Conservation (phyloP, 2,797 vertebrate species). For the Sebastes baramenuke region DNA sequence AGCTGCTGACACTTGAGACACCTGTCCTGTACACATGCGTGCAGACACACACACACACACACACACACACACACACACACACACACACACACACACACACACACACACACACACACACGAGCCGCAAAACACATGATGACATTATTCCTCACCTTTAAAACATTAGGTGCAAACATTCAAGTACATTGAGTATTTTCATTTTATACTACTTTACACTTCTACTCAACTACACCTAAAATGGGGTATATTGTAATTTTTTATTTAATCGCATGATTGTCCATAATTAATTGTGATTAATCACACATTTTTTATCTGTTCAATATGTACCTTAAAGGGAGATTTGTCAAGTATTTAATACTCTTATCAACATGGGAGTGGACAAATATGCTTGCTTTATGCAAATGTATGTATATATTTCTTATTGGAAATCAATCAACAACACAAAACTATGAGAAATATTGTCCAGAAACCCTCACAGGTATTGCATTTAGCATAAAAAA, state of each 20-base stretch:
- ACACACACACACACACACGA: not conserved
- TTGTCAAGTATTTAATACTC: no score
- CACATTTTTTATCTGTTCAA: no score
- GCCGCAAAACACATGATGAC: not conserved
- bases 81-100: not conserved
- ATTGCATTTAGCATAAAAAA: no score
- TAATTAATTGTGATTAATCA: no score
- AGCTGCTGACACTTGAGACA: conserved; percentile 26
- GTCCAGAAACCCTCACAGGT: no score
- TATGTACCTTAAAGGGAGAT: fast-evolving
- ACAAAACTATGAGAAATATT: no score
- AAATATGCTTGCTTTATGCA: no score
- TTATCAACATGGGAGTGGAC: no score
- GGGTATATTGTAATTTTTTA: not conserved
- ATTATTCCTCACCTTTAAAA: not conserved
- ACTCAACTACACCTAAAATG: not conserved
- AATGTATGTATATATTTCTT: no score
- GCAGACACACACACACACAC: not conserved
- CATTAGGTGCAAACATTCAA: not conserved
- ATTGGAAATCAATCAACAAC: no score
- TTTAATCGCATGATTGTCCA: no score
- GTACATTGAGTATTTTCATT: not conserved
- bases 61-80: not conserved
- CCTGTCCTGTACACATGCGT: conserved; percentile 3
- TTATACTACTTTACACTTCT: not conserved